A percentile compares a stretch with the other conserved stretches of the same genome.
These are phyloP conservation scores for Drosophila multiciliata DNA, from an alignment of 2,888 invertebrate species.

Conservation along the genomic window DNA sequence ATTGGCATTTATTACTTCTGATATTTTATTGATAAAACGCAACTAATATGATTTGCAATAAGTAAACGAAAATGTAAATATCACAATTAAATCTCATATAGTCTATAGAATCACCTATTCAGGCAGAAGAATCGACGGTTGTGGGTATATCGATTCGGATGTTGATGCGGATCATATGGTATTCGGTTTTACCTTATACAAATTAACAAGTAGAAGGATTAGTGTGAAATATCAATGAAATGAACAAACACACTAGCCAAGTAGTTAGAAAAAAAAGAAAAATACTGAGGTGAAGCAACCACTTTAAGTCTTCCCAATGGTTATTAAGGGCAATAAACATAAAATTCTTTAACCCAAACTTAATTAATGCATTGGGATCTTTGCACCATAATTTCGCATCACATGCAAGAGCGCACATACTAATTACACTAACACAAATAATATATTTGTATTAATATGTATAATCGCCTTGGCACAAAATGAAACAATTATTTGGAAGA, in stretches of 20 bases:
- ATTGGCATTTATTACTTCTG: no score
- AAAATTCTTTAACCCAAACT: slow-evolving; percentile 31
- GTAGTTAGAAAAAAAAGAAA: neutral
- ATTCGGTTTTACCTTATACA: neutral
- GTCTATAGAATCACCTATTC: neutral
- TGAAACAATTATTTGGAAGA: slow-evolving; percentile 25
- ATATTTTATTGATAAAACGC: neutral
- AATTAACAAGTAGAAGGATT: neutral
- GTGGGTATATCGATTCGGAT: neutral
- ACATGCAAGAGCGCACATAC: slow-evolving; percentile 17
- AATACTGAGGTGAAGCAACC: neutral
- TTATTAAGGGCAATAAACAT: slow-evolving; percentile 27
- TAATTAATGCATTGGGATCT: slow-evolving; percentile 41
- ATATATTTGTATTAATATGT: slow-evolving; percentile 10
- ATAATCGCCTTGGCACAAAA: neutral
- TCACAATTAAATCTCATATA: neutral
- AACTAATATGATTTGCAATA: neutral
- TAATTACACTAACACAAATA: slow-evolving; percentile 5
- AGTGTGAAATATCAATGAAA: neutral
- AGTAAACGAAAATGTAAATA: neutral
- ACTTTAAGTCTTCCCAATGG: slow-evolving; percentile 14
- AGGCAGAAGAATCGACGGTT: neutral
- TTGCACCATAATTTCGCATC: slow-evolving; percentile 36
- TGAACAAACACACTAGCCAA: neutral
- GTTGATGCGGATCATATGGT: neutral